Evolutionary conservation across 2,888 invertebrate genomes (phyloP).

Genomic region (Taphrorychus bicolor): DNA sequence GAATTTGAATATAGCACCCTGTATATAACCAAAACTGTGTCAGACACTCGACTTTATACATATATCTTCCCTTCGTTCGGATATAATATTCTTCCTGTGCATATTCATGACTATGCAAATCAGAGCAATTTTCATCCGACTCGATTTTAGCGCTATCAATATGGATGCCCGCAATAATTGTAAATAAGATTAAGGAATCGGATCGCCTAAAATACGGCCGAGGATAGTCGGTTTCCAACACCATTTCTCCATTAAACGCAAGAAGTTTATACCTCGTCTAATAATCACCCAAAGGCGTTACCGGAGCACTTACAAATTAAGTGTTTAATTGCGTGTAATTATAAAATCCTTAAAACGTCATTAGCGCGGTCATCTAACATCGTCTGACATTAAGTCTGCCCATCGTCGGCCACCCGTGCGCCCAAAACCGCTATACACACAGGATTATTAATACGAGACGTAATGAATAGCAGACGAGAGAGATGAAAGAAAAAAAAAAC

Average conservation of each 20-base stretch:
- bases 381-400: neutral
- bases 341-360: slow-evolving; percentile 6
- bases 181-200: neutral
- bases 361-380: slow-evolving; percentile 3
- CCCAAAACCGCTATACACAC: slow-evolving; percentile 15
- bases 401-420: slow-evolving; percentile 19
- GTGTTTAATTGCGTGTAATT: slow-evolving; percentile 3
- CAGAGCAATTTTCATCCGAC: neutral
- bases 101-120: neutral
- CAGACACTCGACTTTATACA: too few species aligned
- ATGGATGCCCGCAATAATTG: neutral
- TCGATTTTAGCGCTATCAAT: neutral
- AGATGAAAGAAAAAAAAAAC: slow-evolving; percentile 8
- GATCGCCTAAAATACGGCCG: neutral
- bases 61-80: too few species aligned
- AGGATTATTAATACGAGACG: slow-evolving; percentile 12
- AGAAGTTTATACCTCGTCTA: neutral
- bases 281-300: neutral
- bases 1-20: too few species aligned
- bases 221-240: neutral
- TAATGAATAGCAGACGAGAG: slow-evolving; percentile 8
- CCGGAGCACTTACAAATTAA: neutral
- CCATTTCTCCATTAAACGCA: neutral
- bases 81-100: neutral
- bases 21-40: too few species aligned